These are phyloP conservation scores for Kryptopterus vitreolus DNA, from an alignment of 2,797 vertebrate species.

Conservation along the genomic window DNA sequence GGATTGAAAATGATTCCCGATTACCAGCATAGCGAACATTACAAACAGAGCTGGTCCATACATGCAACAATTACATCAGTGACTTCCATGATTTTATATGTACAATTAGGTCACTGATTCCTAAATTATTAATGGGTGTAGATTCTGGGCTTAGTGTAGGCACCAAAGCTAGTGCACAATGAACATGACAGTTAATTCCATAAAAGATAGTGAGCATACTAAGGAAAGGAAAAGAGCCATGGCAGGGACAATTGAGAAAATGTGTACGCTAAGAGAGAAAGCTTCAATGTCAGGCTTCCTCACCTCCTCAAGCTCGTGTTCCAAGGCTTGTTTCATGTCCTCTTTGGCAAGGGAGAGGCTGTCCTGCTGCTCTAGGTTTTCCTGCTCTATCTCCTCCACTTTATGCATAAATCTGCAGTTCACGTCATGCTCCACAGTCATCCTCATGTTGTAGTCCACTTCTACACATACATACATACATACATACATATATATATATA, in stretches of 20 bases:
- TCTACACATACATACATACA: no score
- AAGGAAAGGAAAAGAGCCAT: no score
- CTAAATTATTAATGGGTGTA: neutral
- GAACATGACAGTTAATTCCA: neutral
- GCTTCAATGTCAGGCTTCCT: conserved; percentile 37
- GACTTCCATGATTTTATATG: neutral
- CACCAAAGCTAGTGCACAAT: neutral
- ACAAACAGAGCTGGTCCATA: neutral
- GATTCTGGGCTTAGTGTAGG: neutral
- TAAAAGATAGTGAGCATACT: no score
- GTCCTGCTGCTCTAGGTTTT: conserved; percentile 78
- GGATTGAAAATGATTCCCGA: neutral
- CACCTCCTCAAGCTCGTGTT: conserved; percentile 81
- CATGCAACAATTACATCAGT: neutral
- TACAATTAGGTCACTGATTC: neutral
- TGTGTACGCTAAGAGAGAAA: conserved; percentile 55
- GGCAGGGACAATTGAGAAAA: no score
- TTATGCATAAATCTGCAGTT: conserved; percentile 81
- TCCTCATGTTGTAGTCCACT: conserved; percentile 79
- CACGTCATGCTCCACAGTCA: conserved; percentile 83
- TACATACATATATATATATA: no score
- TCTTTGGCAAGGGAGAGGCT: conserved; percentile 71
- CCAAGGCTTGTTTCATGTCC: conserved; percentile 76
- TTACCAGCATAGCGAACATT: neutral
- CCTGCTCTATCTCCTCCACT: conserved; percentile 79